A percentile compares a stretch with the other conserved stretches of the same genome.
Evolutionary conservation across 2,797 vertebrate species (phyloP).

Genomic region (Eospalax fontanierii): DNA sequence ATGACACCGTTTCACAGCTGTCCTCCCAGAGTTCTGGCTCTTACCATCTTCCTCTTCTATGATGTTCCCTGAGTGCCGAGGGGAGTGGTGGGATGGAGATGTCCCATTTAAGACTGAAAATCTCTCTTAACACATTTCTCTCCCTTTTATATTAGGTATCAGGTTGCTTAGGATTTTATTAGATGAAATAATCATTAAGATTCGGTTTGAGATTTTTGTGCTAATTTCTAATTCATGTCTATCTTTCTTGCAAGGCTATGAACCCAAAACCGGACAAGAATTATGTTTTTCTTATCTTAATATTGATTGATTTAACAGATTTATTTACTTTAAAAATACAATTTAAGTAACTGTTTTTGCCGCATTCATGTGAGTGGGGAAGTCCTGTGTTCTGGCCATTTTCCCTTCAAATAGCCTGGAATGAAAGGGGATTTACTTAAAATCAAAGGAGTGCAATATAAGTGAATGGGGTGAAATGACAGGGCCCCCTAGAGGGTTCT

Average conservation of each 20-base stretch:
- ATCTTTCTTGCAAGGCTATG: no score
- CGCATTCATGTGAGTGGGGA: background rate
- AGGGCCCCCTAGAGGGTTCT: no score
- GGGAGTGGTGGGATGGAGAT: background rate
- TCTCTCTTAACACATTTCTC: background rate
- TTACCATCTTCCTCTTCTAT: background rate
- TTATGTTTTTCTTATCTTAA: no score
- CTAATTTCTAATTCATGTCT: no score
- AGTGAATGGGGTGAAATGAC: no score
- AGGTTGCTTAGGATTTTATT: no score
- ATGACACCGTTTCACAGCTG: background rate
- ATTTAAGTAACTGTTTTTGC: background rate
- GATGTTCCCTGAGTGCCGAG: background rate
- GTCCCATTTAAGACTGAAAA: background rate
- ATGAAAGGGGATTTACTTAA: background rate
- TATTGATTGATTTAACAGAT: no score
- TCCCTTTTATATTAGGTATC: no score
- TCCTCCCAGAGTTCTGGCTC: background rate
- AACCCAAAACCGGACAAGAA: no score
- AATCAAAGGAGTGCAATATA: background rate
- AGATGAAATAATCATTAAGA: no score
- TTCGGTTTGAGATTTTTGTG: no score
- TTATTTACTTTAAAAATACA: background rate
- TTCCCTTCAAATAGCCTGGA: background rate
- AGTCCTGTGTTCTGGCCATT: background rate